Evolutionary conservation across 2,888 invertebrate species (phyloP).

Genomic region (Boloria selene): DNA sequence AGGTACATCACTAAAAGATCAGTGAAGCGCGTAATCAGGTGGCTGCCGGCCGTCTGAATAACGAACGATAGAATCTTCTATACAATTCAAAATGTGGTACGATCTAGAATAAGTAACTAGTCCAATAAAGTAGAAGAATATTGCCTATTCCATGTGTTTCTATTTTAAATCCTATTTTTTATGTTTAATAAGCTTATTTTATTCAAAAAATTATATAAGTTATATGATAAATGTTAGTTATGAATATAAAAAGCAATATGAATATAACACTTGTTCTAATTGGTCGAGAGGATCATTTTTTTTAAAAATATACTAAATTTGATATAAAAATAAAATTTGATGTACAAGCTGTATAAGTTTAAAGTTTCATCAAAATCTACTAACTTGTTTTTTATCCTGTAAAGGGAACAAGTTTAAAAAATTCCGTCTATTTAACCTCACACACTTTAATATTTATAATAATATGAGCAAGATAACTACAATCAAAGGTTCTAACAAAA

Average conservation of each 20-base stretch:
- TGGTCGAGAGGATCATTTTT: too few relatives aligned
- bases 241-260: too few relatives aligned
- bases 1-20: conserved; percentile 24
- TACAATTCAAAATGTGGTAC: conserved; percentile 14
- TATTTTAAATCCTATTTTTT: background rate
- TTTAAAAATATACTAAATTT: background rate
- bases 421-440: too few relatives aligned
- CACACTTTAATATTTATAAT: background rate
- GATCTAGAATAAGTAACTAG: background rate
- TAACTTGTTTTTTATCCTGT: too few relatives aligned
- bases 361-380: too few relatives aligned
- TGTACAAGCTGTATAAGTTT: too few relatives aligned
- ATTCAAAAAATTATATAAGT: too few relatives aligned
- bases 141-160: background rate
- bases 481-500: background rate
- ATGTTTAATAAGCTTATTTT: too few relatives aligned
- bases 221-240: too few relatives aligned
- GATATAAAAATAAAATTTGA: too few relatives aligned
- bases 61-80: conserved; percentile 27
- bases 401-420: too few relatives aligned
- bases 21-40: conserved; percentile 36
- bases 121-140: background rate
- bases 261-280: too few relatives aligned
- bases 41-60: conserved; percentile 33
- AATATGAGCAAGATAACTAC: background rate